Base-by-base conservation (phyloP, 2,113 vertebrate species). In the Hippocampus guttulatus region DNA sequence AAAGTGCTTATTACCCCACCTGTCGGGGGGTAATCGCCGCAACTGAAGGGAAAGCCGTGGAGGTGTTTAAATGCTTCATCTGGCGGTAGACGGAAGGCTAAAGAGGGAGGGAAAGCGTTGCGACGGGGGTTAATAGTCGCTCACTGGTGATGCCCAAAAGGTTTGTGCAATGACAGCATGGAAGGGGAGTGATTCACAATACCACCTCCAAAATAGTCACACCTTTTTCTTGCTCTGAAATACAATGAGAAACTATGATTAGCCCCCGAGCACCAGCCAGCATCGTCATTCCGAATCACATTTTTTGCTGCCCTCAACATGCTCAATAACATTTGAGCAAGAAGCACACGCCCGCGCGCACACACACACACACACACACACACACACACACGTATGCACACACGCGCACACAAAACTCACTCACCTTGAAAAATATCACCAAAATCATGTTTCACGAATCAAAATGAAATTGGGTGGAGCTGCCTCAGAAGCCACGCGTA, bases 1-100 rank as follows among this genome's bases (percentile, higher is more conserved):
- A 96, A 95, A 95, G 94, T 94, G 94, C 94, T 96, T 96, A 96
- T 96, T 96, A 96, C 94, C 95, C 92, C 92, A 94, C 89, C 95
- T 95, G 94, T 95, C 95, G 93, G 92, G 93, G 94, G 94, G 93
- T 95, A 95, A 95, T 95, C 93, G 93, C 91, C 93, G 94, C 89
- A 88, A 92, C 94, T 91, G 90, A 92, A 93, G 93, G 91, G 88
- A 89, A 86, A 83, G 84, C 88, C 83, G 86, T 86, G 77, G 76
- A 88, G 87, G 88, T 84, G 81, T 90, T 91, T 91, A 88, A 92
- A 90, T 70, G 85, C 85, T 88, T 87, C 90, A 78, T 83, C 76
- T 77, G 80, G 80, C 74, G 75, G 88, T 82, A 78, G 77, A 73
- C 78, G 75, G 85, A 87, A 83, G 84, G 88, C 81, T 86, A 82